A percentile compares a stretch with the other conserved stretches of the same genome.
Conservation (phyloP, 2,797 vertebrate species). For the Fratercula arctica region DNA sequence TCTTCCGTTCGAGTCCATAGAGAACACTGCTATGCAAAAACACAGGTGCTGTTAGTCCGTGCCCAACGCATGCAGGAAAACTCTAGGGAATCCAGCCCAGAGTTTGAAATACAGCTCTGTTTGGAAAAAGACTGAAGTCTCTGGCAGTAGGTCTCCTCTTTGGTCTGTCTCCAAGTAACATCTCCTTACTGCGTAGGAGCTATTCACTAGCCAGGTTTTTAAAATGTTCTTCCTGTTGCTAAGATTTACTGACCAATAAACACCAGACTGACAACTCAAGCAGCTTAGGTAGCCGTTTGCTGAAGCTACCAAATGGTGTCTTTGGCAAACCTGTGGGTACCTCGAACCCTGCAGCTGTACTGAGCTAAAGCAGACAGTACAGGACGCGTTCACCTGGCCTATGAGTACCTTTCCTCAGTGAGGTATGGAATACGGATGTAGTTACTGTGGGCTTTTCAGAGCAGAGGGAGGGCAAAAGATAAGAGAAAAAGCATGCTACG, state of each 20-base stretch:
- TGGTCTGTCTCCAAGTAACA: not conserved
- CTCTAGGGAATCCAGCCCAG: not conserved
- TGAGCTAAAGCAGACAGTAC: not conserved
- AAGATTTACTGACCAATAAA: not conserved
- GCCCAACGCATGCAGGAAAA: not conserved
- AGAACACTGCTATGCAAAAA: not conserved
- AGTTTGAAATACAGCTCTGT: not conserved
- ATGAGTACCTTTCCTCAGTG: not conserved
- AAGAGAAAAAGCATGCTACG: not conserved
- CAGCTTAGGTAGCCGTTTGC: not conserved
- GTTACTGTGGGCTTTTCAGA: not conserved
- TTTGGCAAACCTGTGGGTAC: not conserved
- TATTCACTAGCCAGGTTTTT: not conserved
- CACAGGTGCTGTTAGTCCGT: not conserved
- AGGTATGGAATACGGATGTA: not conserved
- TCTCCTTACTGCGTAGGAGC: not conserved
- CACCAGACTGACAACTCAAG: not conserved
- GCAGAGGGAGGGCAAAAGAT: not conserved
- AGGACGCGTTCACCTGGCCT: not conserved
- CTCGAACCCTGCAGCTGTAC: not conserved
- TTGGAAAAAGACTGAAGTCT: not conserved
- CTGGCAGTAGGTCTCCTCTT: not conserved
- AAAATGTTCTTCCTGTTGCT: not conserved
- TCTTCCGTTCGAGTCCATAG: not conserved
- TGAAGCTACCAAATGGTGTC: not conserved